Evolutionary conservation across 2,888 invertebrate species (phyloP).

Genomic region (Steinernema carpocapsae): DNA sequence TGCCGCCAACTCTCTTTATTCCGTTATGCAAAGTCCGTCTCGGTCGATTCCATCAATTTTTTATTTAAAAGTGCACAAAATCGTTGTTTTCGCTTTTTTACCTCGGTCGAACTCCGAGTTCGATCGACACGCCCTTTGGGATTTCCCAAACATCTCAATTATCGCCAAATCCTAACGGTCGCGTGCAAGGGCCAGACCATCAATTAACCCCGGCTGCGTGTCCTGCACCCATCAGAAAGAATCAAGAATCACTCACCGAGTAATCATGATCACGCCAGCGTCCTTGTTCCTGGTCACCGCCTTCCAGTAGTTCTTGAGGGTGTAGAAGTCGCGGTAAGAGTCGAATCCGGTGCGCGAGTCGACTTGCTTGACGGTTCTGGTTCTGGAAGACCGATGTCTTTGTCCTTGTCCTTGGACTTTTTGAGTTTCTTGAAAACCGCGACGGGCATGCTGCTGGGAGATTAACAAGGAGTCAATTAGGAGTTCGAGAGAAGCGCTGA

Average conservation of each 20-base stretch:
- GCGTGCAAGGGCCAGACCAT: not conserved
- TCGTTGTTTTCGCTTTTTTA: too few species aligned
- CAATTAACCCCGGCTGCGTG: not conserved
- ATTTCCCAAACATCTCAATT: too few species aligned
- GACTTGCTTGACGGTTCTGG: slow-evolving; percentile 61
- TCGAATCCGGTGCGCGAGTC: slow-evolving; percentile 65
- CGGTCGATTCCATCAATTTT: too few species aligned
- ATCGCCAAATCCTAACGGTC: too few species aligned
- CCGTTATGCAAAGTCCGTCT: too few species aligned
- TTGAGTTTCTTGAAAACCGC: slow-evolving; percentile 64
- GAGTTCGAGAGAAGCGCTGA: not conserved
- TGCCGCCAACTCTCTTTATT: too few species aligned
- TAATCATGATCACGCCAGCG: slow-evolving; percentile 48
- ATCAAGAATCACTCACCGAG: not conserved
- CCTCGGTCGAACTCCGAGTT: too few species aligned
- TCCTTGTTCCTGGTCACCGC: slow-evolving; percentile 62
- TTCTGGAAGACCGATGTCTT: slow-evolving; percentile 54
- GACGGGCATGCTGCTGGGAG: not conserved
- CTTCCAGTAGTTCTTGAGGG: slow-evolving; percentile 68
- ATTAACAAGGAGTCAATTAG: not conserved
- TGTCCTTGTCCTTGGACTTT: slow-evolving; percentile 55
- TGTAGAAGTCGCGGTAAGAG: slow-evolving; percentile 67
- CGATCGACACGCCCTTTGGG: too few species aligned
- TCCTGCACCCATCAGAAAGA: too few species aligned
- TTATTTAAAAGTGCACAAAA: too few species aligned